Evolutionary conservation across 2,888 invertebrate genomes (phyloP), one percentile per base, ranked within the genome.

Genomic region (Galerucella pusilla): DNA sequence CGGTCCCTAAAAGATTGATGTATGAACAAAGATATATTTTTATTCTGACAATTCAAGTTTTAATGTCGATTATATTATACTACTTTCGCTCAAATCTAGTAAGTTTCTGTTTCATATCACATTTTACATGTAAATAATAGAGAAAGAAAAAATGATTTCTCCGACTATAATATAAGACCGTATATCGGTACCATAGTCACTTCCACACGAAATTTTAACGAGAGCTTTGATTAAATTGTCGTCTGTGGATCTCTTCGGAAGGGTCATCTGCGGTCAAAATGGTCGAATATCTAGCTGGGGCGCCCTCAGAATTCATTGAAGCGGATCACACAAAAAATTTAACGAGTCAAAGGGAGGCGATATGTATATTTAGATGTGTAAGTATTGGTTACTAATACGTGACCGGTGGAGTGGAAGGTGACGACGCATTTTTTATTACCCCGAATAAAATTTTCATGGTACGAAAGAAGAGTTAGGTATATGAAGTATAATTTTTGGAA

Each of bases 161-260:
- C 61, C 4, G 35, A 35, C 35, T 45, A 11, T 11, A 11, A 16
- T n/a, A n/a, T n/a, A n/a, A n/a, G 4, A 45, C 64, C 64, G 64
- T n/a, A 14, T 10, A 64, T 16, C 11, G 59, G 16, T 57, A 14
- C 7, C 46, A 20, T 45, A 16, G 59, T 45, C 42, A 57, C 35
- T 57, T 20, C 54, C 20, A 16, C 3, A 14, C 49, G n/a, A 14
- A 57, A 69, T 45, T 42, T 64, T 49, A 71, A 64, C 71, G 71
- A 71, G 28, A 49, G 63, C 63, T 52, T 77, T 77, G 76, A 80
- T 80, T 80, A 77, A 80, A 75, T 74, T 76, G 76, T 76, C 75
- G 76, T 68, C 76, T 74, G 63, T 75, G 77, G 77, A 77, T 77
- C 35, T 59, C 67, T 65, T 14, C 20, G 54, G 35, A 67, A 64